Evolutionary conservation across 2,113 vertebrate species (phyloP).

Genomic region (Ivindomyrus marchei): DNA sequence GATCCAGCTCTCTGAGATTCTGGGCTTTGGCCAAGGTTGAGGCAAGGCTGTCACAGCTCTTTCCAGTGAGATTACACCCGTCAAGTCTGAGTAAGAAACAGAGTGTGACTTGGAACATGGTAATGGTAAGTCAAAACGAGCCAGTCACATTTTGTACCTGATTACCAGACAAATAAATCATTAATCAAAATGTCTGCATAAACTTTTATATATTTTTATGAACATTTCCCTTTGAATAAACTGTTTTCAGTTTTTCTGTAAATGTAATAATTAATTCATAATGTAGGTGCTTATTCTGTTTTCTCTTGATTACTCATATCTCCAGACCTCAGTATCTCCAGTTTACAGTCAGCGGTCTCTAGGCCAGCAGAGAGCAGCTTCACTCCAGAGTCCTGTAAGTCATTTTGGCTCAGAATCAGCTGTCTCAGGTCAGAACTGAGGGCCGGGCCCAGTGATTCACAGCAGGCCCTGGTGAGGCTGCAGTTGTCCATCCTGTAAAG

Average conservation of each 20-base stretch:
- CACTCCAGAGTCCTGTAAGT: slow-evolving; percentile 15
- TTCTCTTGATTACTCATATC: neutral
- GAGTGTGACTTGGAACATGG: neutral
- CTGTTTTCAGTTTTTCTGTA: neutral
- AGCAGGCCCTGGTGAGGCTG: neutral
- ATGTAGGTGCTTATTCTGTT: neutral
- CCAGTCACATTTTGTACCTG: neutral
- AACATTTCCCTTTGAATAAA: neutral
- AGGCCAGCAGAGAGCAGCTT: neutral
- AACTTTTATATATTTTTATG: neutral
- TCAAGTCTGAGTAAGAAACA: neutral
- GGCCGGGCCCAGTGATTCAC: neutral
- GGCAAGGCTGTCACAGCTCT: neutral
- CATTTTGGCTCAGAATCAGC: slow-evolving; percentile 4
- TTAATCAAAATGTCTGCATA: neutral
- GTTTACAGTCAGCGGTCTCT: neutral
- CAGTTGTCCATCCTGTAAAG: slow-evolving; percentile 11
- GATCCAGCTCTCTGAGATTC: slow-evolving; percentile 18
- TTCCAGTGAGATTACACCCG: slow-evolving; percentile 9
- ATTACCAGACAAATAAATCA: neutral
- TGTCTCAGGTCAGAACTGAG: slow-evolving; percentile 19
- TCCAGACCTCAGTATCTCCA: slow-evolving; percentile 23
- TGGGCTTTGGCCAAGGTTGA: slow-evolving; percentile 6
- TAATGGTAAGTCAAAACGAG: neutral
- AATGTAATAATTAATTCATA: neutral